phyloP scores from a whole-genome alignment of 2,113 vertebrate species.

The Chaenocephalus aceratus region DNA sequence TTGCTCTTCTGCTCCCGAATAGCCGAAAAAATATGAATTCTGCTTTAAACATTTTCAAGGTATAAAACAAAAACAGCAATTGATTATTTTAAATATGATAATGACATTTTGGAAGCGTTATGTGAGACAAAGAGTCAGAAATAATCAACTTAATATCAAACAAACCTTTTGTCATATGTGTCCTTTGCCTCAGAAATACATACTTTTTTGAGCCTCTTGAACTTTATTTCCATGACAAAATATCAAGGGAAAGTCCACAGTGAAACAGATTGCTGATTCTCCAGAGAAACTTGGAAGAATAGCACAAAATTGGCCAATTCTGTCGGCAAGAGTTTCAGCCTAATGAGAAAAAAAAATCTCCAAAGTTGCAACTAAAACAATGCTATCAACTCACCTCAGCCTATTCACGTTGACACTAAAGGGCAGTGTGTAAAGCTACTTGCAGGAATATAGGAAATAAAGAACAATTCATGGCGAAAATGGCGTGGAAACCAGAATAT shows the following conservation, averaged over 20 bases:
- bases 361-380: conserved; percentile 21
- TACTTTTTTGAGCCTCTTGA: neutral
- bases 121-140: neutral
- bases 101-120: no score
- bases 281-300: conserved; percentile 23
- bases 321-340: conserved; percentile 35
- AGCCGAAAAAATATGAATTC: neutral
- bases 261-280: conserved; percentile 53
- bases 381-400: conserved; percentile 30
- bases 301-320: conserved; percentile 40
- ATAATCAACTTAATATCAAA: neutral
- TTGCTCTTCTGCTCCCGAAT: neutral
- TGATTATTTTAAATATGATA: no score
- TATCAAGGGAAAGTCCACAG: neutral
- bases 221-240: neutral
- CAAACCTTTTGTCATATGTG: neutral
- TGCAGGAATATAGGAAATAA: conserved; percentile 4
- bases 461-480: neutral
- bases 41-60: neutral
- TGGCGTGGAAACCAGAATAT: no score
- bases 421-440: neutral
- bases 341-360: conserved; percentile 48
- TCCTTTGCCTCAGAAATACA: neutral
- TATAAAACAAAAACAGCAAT: neutral
- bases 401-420: neutral